Evolutionary conservation across 2,888 invertebrate genomes (phyloP), one percentile per base, ranked within the genome.

Genomic region (Cheilosia vernalis): DNA sequence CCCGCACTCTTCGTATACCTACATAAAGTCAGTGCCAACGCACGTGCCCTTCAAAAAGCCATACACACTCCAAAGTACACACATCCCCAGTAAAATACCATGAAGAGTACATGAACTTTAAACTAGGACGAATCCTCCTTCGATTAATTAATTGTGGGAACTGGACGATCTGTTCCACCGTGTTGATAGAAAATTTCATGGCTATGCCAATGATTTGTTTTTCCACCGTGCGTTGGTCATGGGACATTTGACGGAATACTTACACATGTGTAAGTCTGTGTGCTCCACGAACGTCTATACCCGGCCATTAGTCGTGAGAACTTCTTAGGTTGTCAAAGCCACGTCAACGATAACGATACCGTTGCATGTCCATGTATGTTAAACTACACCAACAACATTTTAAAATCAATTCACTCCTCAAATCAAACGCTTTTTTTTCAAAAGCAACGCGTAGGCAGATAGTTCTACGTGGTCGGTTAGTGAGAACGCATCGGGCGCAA

Each of bases 111-210:
- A 15, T 85, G 76, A 85, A 85, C 85, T 85, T 85, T 66, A 80
- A 63, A 77, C 53, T 44, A 85, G 77, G 80, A 15, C 81, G 72
- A 61, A 47, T 61, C 24, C 49, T 55, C 44, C 19, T 76, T 81
- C 67, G 64, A 72, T 77, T 56, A 72, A 81, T 81, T 85, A 80
- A 85, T 76, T 73, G 85, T 85, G 85, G 85, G 85, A 85, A 81
- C 49, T 0, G 10, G 55, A 67, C 81, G 76, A 80, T 81, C 81
- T 81, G 85, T 73, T 56, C 42, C 42, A 24, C 47, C 49, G 76
- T 80, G 80, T 70, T 76, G 63, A 80, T 55, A 64, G 66, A 56
- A 55, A 74, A 70, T 74, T 69, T 55, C 42, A 61, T 63, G 33
- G 53, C 56, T 33, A 19, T 49, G 37, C 21, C 13, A 49, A 4